phyloP scores from a whole-genome alignment of 2,888 invertebrate genomes.

The Seladonia tumulorum region DNA sequence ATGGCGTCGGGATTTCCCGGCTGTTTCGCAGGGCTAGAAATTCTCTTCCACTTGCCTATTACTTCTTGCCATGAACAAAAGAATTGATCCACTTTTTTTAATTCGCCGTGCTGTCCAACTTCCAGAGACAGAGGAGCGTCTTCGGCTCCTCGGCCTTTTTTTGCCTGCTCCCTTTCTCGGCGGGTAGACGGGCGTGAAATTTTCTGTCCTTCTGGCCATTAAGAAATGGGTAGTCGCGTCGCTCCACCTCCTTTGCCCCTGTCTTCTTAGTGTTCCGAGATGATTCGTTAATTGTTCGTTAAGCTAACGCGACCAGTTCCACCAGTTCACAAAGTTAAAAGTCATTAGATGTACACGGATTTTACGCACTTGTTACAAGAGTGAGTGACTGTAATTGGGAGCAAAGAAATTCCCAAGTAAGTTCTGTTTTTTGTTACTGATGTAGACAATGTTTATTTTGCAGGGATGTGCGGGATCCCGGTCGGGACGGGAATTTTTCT shows the following conservation, averaged over 20 bases:
- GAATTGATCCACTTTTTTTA: constrained; percentile 2
- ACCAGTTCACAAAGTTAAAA: too few relatives aligned
- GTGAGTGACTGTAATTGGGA: too few relatives aligned
- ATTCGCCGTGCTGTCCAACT: constrained; percentile 2
- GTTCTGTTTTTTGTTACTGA: too few relatives aligned
- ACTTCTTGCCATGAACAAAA: not conserved
- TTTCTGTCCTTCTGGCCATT: constrained; percentile 33
- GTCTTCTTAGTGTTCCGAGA: not conserved
- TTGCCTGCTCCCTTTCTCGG: not conserved
- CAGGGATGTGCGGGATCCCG: too few relatives aligned
- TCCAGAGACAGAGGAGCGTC: not conserved
- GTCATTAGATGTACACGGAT: too few relatives aligned
- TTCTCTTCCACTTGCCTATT: not conserved
- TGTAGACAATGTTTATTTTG: too few relatives aligned
- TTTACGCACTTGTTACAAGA: too few relatives aligned
- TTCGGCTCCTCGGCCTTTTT: not conserved
- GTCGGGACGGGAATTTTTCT: too few relatives aligned
- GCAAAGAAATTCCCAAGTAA: too few relatives aligned
- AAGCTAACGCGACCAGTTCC: not conserved
- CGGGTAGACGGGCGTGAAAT: constrained; percentile 26
- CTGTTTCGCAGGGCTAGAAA: not conserved
- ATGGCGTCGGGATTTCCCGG: not conserved
- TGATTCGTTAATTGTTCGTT: constrained; percentile 31
- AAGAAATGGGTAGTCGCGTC: constrained; percentile 28
- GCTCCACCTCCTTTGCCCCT: not conserved